phyloP scores from a whole-genome alignment of 2,113 vertebrate genomes.

The Rhinolophus sinicus region DNA sequence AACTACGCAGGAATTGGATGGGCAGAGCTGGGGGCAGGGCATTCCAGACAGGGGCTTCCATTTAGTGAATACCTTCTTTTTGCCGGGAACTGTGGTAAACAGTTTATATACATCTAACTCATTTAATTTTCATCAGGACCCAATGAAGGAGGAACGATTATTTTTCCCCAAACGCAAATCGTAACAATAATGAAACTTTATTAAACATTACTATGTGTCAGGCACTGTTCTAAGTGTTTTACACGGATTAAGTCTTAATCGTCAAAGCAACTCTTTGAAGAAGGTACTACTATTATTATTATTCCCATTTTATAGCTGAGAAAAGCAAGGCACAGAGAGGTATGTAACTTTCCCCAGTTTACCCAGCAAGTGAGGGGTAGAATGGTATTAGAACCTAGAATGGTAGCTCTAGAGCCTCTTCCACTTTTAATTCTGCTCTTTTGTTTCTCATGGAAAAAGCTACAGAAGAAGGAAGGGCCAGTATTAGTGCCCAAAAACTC shows the following conservation, averaged over 20 bases:
- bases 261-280: background rate
- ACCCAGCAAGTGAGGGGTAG: background rate
- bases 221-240: background rate
- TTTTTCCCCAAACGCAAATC: background rate
- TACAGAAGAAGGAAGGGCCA: background rate
- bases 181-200: background rate
- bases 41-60: background rate
- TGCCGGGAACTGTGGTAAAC: background rate
- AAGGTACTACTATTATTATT: background rate
- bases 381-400: background rate
- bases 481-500: background rate
- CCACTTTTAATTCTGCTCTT: background rate
- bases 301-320: background rate
- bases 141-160: background rate
- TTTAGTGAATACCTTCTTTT: background rate
- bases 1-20: background rate
- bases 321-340: background rate
- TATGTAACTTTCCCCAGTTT: background rate
- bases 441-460: background rate
- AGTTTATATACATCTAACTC: background rate
- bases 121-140: background rate
- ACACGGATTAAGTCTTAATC: background rate
- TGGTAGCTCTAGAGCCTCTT: background rate
- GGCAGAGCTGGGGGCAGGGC: background rate
- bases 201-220: background rate